Evolutionary conservation across 2,888 invertebrate species (phyloP), one percentile per base, ranked within the genome.

Genomic region (Platycnemis pennipes): DNA sequence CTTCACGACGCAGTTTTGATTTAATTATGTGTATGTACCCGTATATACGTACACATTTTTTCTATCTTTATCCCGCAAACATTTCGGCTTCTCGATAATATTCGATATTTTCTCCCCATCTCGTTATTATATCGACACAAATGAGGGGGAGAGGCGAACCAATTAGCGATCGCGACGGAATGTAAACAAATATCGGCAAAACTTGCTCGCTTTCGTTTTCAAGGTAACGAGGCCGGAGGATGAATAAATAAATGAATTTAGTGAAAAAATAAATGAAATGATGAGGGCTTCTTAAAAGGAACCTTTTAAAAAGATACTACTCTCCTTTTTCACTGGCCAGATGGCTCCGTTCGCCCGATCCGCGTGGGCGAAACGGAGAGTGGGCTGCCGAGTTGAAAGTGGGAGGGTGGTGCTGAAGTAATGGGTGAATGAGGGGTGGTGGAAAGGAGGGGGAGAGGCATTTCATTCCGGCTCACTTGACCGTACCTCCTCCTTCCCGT

Each of bases 281-380:
- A n/a, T 26, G n/a, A 63, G 26, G 26, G 26, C n/a, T 63, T 19
- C 19, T 63, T 63, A 63, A 63, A n/a, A n/a, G 63, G n/a, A 5
- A 5, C 63, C 89, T 56, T 89, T 53, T 56, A 56, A 89, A 89
- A 56, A 31, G 89, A 89, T 56, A 7, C n/a, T n/a, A 49, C 89
- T 89, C 53, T 53, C 63, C 63, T 63, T 63, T 63, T 63, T 63
- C 37, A 89, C 26, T 42, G 56, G 53, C 56, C 89, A 89, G 89
- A 89, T 56, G 89, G 89, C 56, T 88, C 26, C 88, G 44, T 31
- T 49, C 31, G 44, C 37, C 53, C 53, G 46, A 49, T 37, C 46
- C 56, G 89, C 89, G 89, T 89, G 89, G 89, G 89, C 56, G 89
- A 53, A 22, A 56, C 49, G 31, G 88, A 19, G 31, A 42, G 56